phyloP scores from a whole-genome alignment of 2,888 invertebrate species.

The Drosophila testacea region DNA sequence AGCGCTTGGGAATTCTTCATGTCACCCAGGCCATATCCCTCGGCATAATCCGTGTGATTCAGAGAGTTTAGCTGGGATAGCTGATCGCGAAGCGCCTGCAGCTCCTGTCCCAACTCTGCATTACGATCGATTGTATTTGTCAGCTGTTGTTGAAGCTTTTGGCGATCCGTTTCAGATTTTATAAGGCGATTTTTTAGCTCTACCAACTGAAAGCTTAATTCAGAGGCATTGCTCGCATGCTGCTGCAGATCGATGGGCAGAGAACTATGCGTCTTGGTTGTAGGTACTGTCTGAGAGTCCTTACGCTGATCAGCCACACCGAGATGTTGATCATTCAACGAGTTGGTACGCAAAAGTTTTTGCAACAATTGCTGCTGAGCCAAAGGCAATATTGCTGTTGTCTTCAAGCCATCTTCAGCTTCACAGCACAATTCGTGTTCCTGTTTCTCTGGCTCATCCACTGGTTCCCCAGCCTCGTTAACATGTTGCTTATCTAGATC shows the following conservation, averaged over 20 bases:
- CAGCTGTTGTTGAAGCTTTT: constrained; percentile 87
- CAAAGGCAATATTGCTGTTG: constrained; percentile 33
- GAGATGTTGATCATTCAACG: constrained; percentile 82
- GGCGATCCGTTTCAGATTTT: constrained; percentile 84
- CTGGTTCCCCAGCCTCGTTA: constrained; percentile 69
- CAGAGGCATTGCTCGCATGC: constrained; percentile 78
- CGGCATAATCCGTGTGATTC: constrained; percentile 86
- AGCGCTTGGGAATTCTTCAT: constrained; percentile 77
- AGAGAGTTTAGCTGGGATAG: constrained; percentile 84
- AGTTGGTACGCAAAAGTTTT: constrained; percentile 80
- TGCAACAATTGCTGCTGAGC: constrained; percentile 63
- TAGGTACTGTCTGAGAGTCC: constrained; percentile 41
- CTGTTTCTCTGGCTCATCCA: constrained; percentile 72
- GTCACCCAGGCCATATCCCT: constrained; percentile 86
- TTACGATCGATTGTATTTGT: constrained; percentile 87
- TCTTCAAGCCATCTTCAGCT: constrained; percentile 76
- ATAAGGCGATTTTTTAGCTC: constrained; percentile 86
- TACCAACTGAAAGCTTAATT: constrained; percentile 86
- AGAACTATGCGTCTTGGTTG: constrained; percentile 70
- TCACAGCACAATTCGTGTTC: constrained; percentile 73
- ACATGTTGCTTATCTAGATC: constrained; percentile 70
- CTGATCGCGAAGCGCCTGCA: constrained; percentile 85
- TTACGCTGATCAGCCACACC: constrained; percentile 63
- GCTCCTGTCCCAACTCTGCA: constrained; percentile 86
- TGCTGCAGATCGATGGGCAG: constrained; percentile 83